Evolutionary conservation across 30 jellyfish, hydroid and myxozoan genomes (phyloP), one percentile per base, ranked within the genome.

Genomic region (Sanderia malayensis): DNA sequence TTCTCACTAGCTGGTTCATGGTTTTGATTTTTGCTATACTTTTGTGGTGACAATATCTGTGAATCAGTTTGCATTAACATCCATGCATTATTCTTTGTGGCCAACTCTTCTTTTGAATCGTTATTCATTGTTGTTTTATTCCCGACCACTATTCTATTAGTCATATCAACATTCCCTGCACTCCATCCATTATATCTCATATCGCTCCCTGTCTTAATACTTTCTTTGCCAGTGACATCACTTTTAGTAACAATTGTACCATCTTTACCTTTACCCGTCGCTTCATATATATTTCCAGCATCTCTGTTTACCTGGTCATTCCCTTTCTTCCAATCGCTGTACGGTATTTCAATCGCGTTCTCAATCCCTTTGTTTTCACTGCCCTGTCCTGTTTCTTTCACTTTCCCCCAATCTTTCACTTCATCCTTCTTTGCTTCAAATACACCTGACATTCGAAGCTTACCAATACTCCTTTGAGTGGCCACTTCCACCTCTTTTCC

Each of bases 361-460:
- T 65, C 47, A 29, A 2, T 30, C 46, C 28, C 32, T 13, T 7
- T 13, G 9, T 32, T 1, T 27, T 29, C 29, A 4, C 9, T 3
- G 30, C 15, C 25, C 0, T 27, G 1, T 32, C 57, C 58, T 4
- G 52, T 11, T 6, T 28, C 55, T 13, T 6, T 62, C 25, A 7
- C 30, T 30, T 41, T 62, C 28, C 59, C 71, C 71, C 31, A 19
- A n/a, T 19, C 7, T 28, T 15, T 27, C 44, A 2, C 23, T 19
- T 20, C 27, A 19, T 19, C 81, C 81, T 32, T 20, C 4, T 25
- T 31, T 23, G 34, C 31, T 27, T 8, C 44, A 49, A 78, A 78
- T 25, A 78, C 24, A 25, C 59, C 27, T 30, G 89, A 82, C 71
- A 78, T 34, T 30, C 30, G 46, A 9, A 78, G 76, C 60, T 67